Evolutionary conservation across 2,797 vertebrate species (phyloP).

Genomic region (Selene dorsalis): DNA sequence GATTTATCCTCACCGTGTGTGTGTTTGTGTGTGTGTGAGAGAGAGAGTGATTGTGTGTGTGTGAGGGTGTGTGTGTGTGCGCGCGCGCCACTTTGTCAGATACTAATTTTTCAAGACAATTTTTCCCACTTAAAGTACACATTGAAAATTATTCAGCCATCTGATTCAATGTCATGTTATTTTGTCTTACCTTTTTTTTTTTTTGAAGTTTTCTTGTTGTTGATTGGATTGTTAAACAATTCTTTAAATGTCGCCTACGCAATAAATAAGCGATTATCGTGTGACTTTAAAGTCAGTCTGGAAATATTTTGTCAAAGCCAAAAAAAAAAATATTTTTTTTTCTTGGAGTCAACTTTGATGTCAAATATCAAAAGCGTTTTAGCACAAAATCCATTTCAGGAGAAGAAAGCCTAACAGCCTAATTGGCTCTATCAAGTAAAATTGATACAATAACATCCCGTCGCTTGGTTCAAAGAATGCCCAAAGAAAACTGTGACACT

Average conservation of each 20-base stretch:
- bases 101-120: not conserved
- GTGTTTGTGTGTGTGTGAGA: not conserved
- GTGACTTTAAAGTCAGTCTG: conserved; percentile 10
- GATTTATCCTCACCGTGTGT: conserved; percentile 42
- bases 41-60: too few species aligned
- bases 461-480: conserved; percentile 67
- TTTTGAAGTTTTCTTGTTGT: not conserved
- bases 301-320: conserved; percentile 23
- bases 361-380: conserved; percentile 63
- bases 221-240: conserved; percentile 10
- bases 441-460: conserved; percentile 84
- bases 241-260: not conserved
- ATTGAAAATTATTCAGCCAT: conserved; percentile 9
- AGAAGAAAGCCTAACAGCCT: conserved; percentile 61
- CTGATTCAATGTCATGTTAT: not conserved
- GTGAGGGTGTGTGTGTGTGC: too few species aligned
- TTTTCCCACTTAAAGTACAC: not conserved
- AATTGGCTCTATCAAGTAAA: conserved; percentile 78
- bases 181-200: not conserved
- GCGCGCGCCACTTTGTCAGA: conserved; percentile 7
- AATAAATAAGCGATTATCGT: conserved; percentile 16
- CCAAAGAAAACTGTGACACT: conserved; percentile 77
- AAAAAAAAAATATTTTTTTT: conserved; percentile 41
- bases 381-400: conserved; percentile 44
- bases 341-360: conserved; percentile 69